phyloP scores from a whole-genome alignment of 2,797 vertebrate genomes.

The Siniperca undulata region DNA sequence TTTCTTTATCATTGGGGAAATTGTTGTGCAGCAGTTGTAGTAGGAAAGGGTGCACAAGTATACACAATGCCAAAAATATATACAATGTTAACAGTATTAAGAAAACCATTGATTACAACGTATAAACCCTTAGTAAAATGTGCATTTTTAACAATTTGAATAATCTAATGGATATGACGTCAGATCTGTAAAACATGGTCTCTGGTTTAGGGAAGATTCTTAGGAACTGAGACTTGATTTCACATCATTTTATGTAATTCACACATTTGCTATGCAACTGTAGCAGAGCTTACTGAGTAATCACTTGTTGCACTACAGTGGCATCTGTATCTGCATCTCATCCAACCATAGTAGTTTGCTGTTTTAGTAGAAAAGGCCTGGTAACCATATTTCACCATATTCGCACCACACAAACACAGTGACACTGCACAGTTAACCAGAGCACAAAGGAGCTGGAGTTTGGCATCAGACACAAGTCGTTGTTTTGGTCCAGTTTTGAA shows the following conservation, averaged over 20 bases:
- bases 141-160: no score
- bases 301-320: not conserved
- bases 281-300: not conserved
- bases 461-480: constrained; percentile 4
- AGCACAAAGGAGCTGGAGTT: constrained; percentile 19
- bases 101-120: not conserved
- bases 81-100: no score
- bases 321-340: not conserved
- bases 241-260: not conserved
- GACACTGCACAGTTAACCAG: not conserved
- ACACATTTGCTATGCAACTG: not conserved
- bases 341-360: not conserved
- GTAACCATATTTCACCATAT: not conserved
- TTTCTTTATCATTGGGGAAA: no score
- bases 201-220: constrained; percentile 3
- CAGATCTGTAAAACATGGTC: not conserved
- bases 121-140: not conserved
- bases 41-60: no score
- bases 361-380: not conserved
- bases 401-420: not conserved
- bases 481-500: constrained; percentile 36
- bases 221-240: not conserved
- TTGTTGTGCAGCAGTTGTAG: no score
- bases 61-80: no score
- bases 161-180: not conserved